Evolutionary conservation across 2,888 invertebrate species (phyloP), one percentile per base, ranked within the genome.

Genomic region (Argyra leucocephala): DNA sequence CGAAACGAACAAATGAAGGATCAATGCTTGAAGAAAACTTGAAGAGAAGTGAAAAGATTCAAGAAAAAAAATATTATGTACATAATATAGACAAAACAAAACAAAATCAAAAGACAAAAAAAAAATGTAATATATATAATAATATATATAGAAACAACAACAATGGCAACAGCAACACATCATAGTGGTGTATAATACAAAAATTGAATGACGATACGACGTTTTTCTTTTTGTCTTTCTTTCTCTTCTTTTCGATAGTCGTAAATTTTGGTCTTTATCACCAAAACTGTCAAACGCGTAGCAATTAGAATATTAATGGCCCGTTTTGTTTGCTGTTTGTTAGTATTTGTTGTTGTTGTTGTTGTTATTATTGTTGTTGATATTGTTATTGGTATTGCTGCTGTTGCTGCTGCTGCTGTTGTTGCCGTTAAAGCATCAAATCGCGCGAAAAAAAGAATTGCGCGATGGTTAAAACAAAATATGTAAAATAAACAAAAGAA

Each of bases 281-380:
- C 70, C 70, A 71, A 70, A 71, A 31, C 71, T 71, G 71, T 71
- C 71, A 71, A 71, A 71, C 69, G 69, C 69, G 70, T 70, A 70
- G 71, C 71, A 71, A 71, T 71, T 71, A 71, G 71, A 71, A 71
- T 71, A 71, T 71, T 71, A 70, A 70, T 70, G 71, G 71, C 68
- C 69, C 68, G 69, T 70, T 69, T 70, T 69, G 66, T 58, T 58
- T 58, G 10, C 22, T 58, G 58, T 58, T 58, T 58, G 58, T 22
- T 58, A 22, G 58, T 58, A 58, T 58, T 2, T 22, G 6, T 58
- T 58, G 6, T 12, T 58, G 10, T 58, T 57, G 12, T 57, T 57
- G 15, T n/a, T n/a, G 15, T n/a, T 57, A n/a, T 57, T 57, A 5
- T 57, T 57, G 4, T 57, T 57, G 3, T 57, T 5, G 15, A n/a